Conservation (phyloP, 2,797 vertebrate genomes). For the Avahi laniger region DNA sequence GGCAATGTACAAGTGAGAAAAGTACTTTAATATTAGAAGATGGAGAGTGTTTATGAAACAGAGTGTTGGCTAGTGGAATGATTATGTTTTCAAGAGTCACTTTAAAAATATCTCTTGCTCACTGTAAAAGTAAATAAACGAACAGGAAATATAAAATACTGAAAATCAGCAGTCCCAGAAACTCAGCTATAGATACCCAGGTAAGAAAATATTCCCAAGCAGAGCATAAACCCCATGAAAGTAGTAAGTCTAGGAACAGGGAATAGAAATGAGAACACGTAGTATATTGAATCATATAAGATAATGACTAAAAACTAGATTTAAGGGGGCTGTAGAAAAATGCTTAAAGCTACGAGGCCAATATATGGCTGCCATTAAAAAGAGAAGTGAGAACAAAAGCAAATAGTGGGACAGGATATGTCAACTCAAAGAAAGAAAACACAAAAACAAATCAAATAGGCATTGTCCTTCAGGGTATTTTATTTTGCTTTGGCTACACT, state of each 20-base stretch:
- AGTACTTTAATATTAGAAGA: not conserved
- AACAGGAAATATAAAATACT: conserved; percentile 22
- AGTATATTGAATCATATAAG: conserved; percentile 36
- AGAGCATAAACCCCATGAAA: conserved; percentile 10
- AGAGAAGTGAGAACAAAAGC: conserved; percentile 15
- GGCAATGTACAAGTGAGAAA: not conserved
- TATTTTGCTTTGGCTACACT: not conserved
- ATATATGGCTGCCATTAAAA: conserved; percentile 30
- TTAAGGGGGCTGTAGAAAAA: conserved; percentile 51
- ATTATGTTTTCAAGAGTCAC: conserved; percentile 28
- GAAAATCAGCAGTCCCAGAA: conserved; percentile 10
- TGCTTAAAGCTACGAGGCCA: conserved; percentile 42
- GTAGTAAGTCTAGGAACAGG: not conserved
- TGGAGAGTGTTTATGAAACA: not conserved
- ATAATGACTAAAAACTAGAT: conserved; percentile 49
- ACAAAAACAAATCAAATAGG: not conserved
- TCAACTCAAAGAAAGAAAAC: conserved; percentile 39
- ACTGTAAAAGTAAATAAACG: conserved; percentile 54
- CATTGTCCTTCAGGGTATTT: not conserved
- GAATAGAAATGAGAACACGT: not conserved
- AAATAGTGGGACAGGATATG: not conserved
- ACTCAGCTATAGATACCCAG: not conserved
- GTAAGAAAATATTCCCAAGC: not conserved
- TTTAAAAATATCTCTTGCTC: conserved; percentile 33
- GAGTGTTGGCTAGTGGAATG: not conserved